Conservation (phyloP, 1,140 invertebrate species). For the Sycophaga agraensis region DNA sequence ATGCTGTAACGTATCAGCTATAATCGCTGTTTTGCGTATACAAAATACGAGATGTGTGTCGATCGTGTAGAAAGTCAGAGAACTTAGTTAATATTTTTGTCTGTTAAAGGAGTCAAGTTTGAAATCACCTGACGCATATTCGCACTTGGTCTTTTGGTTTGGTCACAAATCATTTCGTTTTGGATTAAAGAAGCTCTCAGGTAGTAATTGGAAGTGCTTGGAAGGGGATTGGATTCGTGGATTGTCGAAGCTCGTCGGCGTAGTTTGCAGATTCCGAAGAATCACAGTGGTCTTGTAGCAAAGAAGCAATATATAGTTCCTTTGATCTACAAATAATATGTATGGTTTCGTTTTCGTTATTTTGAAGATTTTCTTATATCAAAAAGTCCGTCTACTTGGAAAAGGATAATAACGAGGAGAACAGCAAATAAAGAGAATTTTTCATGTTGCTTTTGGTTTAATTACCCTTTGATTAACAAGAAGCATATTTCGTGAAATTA, state of each 20-base stretch:
- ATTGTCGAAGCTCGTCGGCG: not conserved
- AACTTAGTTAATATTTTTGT: not conserved
- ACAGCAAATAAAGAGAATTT: conserved; percentile 16
- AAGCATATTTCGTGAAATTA: not conserved
- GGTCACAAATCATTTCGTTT: not conserved
- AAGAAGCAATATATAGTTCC: conserved; percentile 4
- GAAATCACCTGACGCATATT: conserved; percentile 24
- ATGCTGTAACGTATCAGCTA: too few species aligned
- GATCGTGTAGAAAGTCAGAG: too few species aligned
- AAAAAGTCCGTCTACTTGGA: not conserved
- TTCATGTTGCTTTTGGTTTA: not conserved
- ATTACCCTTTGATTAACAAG: conserved; percentile 5
- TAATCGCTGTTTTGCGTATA: too few species aligned
- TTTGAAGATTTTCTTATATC: not conserved
- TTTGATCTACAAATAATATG: conserved; percentile 11
- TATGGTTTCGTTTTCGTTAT: not conserved
- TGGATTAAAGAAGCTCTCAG: conserved; percentile 17
- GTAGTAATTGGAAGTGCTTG: conserved; percentile 24
- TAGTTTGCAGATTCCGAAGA: not conserved
- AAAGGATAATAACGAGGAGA: not conserved
- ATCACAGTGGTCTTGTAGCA: not conserved
- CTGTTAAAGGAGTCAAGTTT: conserved; percentile 4
- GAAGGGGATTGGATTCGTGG: conserved; percentile 16
- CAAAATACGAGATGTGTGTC: too few species aligned
- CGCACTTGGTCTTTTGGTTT: conserved; percentile 6